Evolutionary conservation across 2,113 vertebrate species (phyloP).

Genomic region (Menidia beryllina): DNA sequence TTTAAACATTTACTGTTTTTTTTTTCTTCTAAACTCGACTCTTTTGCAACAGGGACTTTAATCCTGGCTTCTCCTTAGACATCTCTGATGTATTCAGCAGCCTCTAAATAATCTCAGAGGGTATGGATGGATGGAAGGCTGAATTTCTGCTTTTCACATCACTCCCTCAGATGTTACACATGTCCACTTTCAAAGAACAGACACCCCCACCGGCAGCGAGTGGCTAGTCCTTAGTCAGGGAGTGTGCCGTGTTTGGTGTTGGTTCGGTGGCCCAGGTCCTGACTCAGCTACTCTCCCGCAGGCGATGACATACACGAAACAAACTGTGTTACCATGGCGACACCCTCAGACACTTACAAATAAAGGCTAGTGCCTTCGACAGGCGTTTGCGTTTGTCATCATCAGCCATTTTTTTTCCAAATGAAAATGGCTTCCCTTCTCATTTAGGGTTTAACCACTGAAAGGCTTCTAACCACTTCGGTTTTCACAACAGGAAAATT

Average conservation of each 20-base stretch:
- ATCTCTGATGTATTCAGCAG: neutral
- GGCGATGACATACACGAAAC: conserved; percentile 38
- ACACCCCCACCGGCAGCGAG: conserved; percentile 1
- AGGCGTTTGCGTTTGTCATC: conserved; percentile 20
- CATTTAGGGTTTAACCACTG: no score
- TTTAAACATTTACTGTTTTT: no score
- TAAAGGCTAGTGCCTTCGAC: conserved; percentile 36
- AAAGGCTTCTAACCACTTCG: no score
- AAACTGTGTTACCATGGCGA: conserved; percentile 65
- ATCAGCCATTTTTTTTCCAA: conserved; percentile 6
- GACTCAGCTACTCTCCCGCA: conserved; percentile 25
- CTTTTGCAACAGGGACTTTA: no score
- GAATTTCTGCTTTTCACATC: neutral
- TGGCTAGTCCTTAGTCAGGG: conserved; percentile 27
- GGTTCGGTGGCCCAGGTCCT: conserved; percentile 20
- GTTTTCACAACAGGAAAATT: no score
- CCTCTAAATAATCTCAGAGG: neutral
- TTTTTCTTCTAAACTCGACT: no score
- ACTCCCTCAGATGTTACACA: neutral
- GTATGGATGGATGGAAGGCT: neutral
- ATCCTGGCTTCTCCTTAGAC: no score
- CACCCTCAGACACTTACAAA: conserved; percentile 67
- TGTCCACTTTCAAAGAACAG: conserved; percentile 2
- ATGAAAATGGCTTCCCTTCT: conserved; percentile 25
- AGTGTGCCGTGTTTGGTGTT: conserved; percentile 28